Base-by-base conservation (phyloP, 2,113 vertebrate species). In the Atractosteus spatula region DNA sequence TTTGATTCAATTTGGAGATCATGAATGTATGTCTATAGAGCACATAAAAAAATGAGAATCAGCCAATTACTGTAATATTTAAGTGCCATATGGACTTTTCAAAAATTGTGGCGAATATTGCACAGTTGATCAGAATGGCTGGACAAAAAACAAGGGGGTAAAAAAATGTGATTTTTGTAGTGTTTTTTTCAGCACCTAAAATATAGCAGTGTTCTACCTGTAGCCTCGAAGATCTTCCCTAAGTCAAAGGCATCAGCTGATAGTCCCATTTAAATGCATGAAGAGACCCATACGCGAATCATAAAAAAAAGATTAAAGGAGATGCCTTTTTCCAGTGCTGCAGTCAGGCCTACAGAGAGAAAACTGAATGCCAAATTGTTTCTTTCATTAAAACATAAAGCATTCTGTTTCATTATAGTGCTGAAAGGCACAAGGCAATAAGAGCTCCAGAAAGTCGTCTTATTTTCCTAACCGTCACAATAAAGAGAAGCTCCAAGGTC, bases 301-400 rank as follows among this genome's bases (percentile, higher is more conserved):
- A 83, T 89, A 80, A 85, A 85, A 71, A 62, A 82, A 87, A 89
- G 86, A 89, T 89, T 87, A 90, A 91, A 89, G 80, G 79, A 82
- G 69, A 75, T 76, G 17, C 72, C 63, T 77, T 67, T 80, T 76
- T 59, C 11, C 55, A 64, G 74, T 67, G 70, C 80, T 76, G 70
- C 75, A 67, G 75, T 73, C 68, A 69, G 62, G 76, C 78, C 75
- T 76, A 77, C 77, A 83, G 81, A 74, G 76, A 81, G 81, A 83
- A 85, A 89, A 81, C 73, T 68, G 72, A 85, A 87, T 85, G 71
- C 79, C 82, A 85, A 86, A 89, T 87, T 82, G 84, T 86, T 84
- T 81, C 88, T 87, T 91, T 89, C 87, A 90, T 88, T 89, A 88
- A 89, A 91, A 88, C 89, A 88, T 89, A 86, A 91, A 89, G 81